Evolutionary conservation across 2,888 invertebrate genomes (phyloP), one percentile per base, ranked within the genome.

Genomic region (Steinernema hermaphroditum): DNA sequence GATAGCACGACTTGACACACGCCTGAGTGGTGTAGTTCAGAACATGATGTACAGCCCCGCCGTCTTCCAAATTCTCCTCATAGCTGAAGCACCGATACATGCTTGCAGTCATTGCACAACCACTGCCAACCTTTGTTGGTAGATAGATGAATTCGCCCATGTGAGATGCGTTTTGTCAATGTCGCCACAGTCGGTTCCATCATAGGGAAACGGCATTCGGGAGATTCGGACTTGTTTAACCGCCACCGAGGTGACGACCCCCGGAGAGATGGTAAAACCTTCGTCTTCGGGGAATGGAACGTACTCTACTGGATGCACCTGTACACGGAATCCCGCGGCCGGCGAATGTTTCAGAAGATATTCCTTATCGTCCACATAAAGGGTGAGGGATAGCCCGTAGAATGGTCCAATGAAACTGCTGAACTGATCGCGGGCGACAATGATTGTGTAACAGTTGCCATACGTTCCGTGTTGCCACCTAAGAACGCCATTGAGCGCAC

Each of bases 391-490:
- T 19, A 72, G 22, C 0, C 72, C 72, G 37, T 68, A 72, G 50
- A 37, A 32, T 14, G 72, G 72, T 1, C 72, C 72, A 22, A 69
- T 44, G 27, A 44, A 69, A n/a, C 50, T 50, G 24, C 32, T 14
- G 29, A 34, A 50, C 12, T 41, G 29, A 29, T 34, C 37, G 1
- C 43, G 29, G 29, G 68, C n/a, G n/a, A 49, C 69, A 19, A 72
- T 41, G 37, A 72, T 34, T 4, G 72, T 72, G 69, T 72, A 72
- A 29, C 72, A 72, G 62, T 72, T 72, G 22, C 72, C 72, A 69
- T 72, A 72, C 8, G 43, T 37, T 41, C 69, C 69, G 44, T 69
- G 69, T 8, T 69, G 69, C 69, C 69, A 69, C 62, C 62, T 62
- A 62, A 32, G 29, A 6, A 62, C 54, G 14, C 62, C 6, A 62